These are phyloP conservation scores for Sebastes schlegelii DNA, from an alignment of 2,113 vertebrate species.

Conservation along the genomic window DNA sequence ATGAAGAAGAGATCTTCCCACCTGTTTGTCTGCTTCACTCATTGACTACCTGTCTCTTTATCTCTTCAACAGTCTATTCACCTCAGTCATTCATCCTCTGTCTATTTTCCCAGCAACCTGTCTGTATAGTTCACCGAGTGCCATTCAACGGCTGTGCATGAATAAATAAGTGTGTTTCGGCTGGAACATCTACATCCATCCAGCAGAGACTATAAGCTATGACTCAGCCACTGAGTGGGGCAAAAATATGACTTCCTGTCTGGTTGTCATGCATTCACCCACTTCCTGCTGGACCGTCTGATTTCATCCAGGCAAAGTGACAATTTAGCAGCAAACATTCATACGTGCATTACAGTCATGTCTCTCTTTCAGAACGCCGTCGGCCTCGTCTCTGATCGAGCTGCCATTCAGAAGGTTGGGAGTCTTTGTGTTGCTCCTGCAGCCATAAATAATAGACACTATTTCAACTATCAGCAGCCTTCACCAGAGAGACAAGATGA, in stretches of 20 bases:
- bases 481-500: neutral
- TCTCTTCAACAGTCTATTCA: neutral
- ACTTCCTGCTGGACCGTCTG: conserved; percentile 18
- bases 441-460: conserved; percentile 38
- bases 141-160: conserved; percentile 20
- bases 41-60: neutral
- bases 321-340: neutral
- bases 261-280: conserved; percentile 31
- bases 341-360: neutral
- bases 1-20: neutral
- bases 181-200: neutral
- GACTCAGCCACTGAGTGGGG: conserved; percentile 31
- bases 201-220: conserved; percentile 25
- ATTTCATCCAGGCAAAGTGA: neutral
- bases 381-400: neutral
- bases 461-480: conserved; percentile 37
- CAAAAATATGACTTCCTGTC: conserved; percentile 49
- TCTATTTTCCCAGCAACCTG: conserved; percentile 5
- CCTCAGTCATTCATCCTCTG: neutral
- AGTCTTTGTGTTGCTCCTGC: conserved; percentile 33
- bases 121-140: conserved; percentile 24
- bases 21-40: neutral
- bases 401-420: neutral
- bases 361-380: neutral
- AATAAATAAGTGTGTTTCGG: conserved; percentile 40